These are phyloP conservation scores for Holotrichia oblita DNA, from an alignment of 1,140 invertebrate species.

Conservation along the genomic window DNA sequence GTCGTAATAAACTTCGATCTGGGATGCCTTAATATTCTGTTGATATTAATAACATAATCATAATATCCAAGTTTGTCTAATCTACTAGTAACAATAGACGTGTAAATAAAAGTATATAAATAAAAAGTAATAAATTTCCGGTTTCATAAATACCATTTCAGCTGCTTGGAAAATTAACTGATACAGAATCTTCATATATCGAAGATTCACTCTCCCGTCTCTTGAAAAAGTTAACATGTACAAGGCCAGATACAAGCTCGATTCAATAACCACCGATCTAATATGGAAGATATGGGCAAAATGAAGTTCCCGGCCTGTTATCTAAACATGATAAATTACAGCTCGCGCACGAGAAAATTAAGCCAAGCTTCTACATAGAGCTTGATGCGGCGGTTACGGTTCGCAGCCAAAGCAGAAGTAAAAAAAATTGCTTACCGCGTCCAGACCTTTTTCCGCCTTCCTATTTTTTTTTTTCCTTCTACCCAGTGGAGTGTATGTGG, in stretches of 20 bases:
- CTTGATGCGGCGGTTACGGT: background rate
- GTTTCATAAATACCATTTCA: too few relatives aligned
- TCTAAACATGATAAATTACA: slow-evolving; percentile 21
- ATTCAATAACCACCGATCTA: slow-evolving; percentile 13
- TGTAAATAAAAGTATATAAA: too few relatives aligned
- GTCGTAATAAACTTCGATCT: too few relatives aligned
- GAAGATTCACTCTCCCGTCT: background rate
- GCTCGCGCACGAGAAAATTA: background rate
- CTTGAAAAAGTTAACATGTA: background rate
- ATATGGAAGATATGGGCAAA: background rate
- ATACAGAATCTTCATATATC: background rate
- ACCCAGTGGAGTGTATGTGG: background rate
- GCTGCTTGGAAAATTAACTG: too few relatives aligned
- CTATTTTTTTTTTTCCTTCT: background rate
- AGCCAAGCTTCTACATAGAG: background rate
- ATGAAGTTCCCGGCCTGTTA: background rate
- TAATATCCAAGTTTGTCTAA: too few relatives aligned
- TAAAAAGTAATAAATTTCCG: too few relatives aligned
- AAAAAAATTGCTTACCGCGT: slow-evolving; percentile 7
- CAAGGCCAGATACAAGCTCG: background rate
- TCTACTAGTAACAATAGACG: too few relatives aligned
- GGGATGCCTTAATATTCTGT: too few relatives aligned
- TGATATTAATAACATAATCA: too few relatives aligned
- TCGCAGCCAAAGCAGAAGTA: background rate
- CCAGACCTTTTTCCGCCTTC: slow-evolving; percentile 6